Conservation (phyloP, 92 coral and sea anemone species). For the Pocillopora grandis region DNA sequence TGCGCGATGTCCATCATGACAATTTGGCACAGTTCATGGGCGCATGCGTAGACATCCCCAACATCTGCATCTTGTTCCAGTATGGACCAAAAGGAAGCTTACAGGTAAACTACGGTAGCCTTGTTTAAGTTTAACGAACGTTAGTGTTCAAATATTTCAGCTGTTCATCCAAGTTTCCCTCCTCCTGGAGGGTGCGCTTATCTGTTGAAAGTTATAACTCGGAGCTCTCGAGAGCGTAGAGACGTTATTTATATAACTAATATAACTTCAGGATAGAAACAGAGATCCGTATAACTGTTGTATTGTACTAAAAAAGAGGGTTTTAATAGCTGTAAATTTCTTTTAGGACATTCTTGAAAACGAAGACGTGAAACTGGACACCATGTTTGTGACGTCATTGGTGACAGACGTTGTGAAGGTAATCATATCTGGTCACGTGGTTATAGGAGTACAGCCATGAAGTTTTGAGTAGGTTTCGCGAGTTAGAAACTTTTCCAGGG, state of each 20-base stretch:
- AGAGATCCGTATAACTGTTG: no score
- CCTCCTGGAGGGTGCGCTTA: no score
- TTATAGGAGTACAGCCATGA: no score
- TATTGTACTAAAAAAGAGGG: no score
- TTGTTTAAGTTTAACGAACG: neutral
- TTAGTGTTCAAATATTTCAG: no score
- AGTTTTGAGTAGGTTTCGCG: neutral
- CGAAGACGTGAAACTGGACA: conserved; percentile 90
- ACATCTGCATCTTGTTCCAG: conserved; percentile 79
- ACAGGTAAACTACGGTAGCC: conserved; percentile 58
- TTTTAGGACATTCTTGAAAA: conserved; percentile 90
- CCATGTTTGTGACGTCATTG: conserved; percentile 89
- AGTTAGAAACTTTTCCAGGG: neutral
- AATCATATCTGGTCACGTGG: neutral
- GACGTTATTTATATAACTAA: no score
- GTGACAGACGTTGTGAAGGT: conserved; percentile 95
- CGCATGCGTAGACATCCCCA: conserved; percentile 85
- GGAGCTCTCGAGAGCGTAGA: no score
- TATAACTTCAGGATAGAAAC: no score
- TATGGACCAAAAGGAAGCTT: conserved; percentile 98
- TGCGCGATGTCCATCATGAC: conserved; percentile 92
- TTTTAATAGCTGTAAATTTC: neutral
- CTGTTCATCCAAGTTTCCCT: no score
- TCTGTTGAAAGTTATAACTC: no score
- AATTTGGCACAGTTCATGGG: conserved; percentile 87